Percentiles rank a stretch among this genome's conserved stretches.
Evolutionary conservation across 2,888 invertebrate genomes (phyloP).

Genomic region (Merodon equestris): DNA sequence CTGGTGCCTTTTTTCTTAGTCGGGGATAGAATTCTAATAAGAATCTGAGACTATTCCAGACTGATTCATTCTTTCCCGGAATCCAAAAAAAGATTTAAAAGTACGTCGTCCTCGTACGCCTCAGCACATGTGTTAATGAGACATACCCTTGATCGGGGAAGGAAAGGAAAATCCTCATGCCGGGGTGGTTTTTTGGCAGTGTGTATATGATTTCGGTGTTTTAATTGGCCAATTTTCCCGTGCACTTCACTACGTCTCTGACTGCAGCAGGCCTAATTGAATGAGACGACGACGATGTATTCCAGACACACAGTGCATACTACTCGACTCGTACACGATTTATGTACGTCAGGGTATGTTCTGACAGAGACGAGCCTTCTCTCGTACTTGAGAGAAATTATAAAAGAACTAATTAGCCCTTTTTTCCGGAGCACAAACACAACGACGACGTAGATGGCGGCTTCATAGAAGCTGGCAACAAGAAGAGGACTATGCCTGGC

Average conservation of each 20-base stretch:
- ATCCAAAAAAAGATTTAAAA: too few relatives aligned
- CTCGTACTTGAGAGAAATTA: conserved; percentile 35
- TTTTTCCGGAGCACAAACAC: conserved; percentile 17
- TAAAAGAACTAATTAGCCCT: conserved; percentile 44
- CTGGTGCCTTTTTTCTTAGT: too few relatives aligned
- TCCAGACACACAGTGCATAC: background rate
- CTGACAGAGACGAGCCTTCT: conserved; percentile 6
- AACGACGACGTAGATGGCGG: conserved; percentile 8
- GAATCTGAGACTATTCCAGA: too few relatives aligned
- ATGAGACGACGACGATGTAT: conserved; percentile 19
- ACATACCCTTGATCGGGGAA: too few relatives aligned
- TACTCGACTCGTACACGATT: too few relatives aligned
- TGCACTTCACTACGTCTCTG: conserved; percentile 1
- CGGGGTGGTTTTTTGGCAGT: too few relatives aligned
- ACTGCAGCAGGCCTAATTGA: conserved; percentile 38
- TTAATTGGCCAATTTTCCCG: conserved; percentile 42
- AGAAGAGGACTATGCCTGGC: conserved; percentile 1
- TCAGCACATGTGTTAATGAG: too few relatives aligned
- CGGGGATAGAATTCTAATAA: too few relatives aligned
- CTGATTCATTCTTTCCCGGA: too few relatives aligned
- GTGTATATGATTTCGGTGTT: conserved; percentile 15
- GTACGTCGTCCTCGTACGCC: too few relatives aligned
- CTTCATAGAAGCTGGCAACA: conserved; percentile 19
- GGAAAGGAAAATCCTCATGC: too few relatives aligned
- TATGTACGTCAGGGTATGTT: too few relatives aligned